Base-by-base conservation (phyloP, 2,797 vertebrate species). In the Rhinella marina region DNA sequence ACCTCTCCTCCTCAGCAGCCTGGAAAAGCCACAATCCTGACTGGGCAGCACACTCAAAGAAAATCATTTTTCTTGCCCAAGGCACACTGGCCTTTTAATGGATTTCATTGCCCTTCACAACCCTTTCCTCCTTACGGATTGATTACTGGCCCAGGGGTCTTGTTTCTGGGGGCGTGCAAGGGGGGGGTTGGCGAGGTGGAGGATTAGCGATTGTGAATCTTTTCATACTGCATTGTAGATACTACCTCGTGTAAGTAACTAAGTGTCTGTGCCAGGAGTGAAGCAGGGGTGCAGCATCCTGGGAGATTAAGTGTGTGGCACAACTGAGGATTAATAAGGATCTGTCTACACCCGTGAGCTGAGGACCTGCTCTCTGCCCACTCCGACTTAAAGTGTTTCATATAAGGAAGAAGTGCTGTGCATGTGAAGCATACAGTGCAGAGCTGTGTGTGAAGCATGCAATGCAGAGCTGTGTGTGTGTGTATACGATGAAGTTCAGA, bases 81-180 rank as follows among this genome's bases (percentile, higher is more conserved):
- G 75, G 85, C 88, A 83, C 56, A 48, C 85, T 80, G 88, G 81
- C 85, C 88, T 87, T 89, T 89, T 84, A 84, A 89, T 86, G 85
- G 88, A 89, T 89, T 86, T 89, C 81, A 89, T 87, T 89, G 85
- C 88, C 88, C 85, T 89, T 89, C 84, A 62, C 88, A 82, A 61
- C 84, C 84, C 66, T 75, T 86, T 84, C 62, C 87, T 75, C 81
- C 64, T 84, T 48, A 50, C 29, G 85, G 88, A 89, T 89, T 89
- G 88, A 89, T 89, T 89, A 84, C 85, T 89, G 85, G 85, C 88
- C 62, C 88, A 79, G 48, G 88, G 88, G 88, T 89, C 88, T 64
- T 84, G 85, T 79, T 68, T 75, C 75, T 52, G 81, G 81, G 88
- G 85, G 81, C 81, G 12, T 57, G 25, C 21, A 32, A 29, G 76